Base-by-base conservation (phyloP, 1,140 invertebrate genomes). In the Formica selysi region DNA sequence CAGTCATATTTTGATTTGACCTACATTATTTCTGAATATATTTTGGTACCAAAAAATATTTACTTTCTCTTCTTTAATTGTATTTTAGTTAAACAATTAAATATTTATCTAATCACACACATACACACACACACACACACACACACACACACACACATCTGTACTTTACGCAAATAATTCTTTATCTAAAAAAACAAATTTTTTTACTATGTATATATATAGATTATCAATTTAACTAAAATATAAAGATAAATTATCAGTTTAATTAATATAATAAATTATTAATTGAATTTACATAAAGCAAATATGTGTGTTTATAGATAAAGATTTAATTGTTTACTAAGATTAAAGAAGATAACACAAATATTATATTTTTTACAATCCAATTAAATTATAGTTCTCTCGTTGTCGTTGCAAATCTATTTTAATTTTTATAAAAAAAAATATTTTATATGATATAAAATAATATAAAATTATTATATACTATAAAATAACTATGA, bases 301-400 rank as follows among this genome's bases (percentile, higher is more conserved):
- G 7, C 29, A 3, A 32, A 6, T 26, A 64, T n/a, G 16, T 62
- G 26, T 19, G 8, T 16, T 65, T 5, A 32, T 32, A 36, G 11
- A 38, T 65, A 19, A 51, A 51, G 38, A 65, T 70, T 32, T 48
- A 70, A 71, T 51, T 71, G 8, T 16, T 71, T 71, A 32, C 19
- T 22, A 32, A 1, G 11, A 64, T 22, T 51, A 51, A 51, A 19
- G 13, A 19, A 19, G 13, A 19, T 51, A 19, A 51, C 1, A 51
- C 0, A 51, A 51, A 51, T 51, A 16, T 19, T 19, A 51, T 19
- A 51, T 51, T 51, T 51, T 51, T 51, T 51, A 16, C 48, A 51
- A 51, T 51, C 4, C 48, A 51, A 51, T 51, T 51, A 51, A 16
- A 51, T 51, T 51, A 16, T 51, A 16, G 0, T 51, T 51, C 4